These are phyloP conservation scores for Galleria mellonella DNA, from an alignment of 1,140 invertebrate species.

Conservation along the genomic window DNA sequence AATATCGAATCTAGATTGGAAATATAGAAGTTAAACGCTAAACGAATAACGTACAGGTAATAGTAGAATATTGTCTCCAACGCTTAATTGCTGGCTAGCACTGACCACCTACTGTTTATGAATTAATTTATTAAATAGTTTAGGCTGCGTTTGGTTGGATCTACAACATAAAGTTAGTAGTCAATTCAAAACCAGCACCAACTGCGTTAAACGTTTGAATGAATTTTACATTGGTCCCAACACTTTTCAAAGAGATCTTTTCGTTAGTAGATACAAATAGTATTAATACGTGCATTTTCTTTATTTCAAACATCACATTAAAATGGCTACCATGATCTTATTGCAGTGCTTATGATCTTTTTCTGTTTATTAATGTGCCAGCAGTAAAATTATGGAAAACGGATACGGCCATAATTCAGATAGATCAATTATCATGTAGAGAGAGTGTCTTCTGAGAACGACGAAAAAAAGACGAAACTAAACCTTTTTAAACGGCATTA, in stretches of 20 bases:
- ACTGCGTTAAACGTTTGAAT: constrained; percentile 6
- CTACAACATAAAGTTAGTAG: too few relatives aligned
- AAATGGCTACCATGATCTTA: not conserved
- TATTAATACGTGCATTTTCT: not conserved
- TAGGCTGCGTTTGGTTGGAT: too few relatives aligned
- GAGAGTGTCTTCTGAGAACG: too few relatives aligned
- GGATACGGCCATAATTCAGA: constrained; percentile 13
- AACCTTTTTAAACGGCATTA: too few relatives aligned
- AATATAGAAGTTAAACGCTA: too few relatives aligned
- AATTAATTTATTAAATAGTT: too few relatives aligned
- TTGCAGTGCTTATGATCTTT: not conserved
- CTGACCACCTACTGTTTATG: not conserved
- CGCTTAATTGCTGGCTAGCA: constrained; percentile 6
- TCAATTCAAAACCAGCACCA: not conserved
- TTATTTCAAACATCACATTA: not conserved
- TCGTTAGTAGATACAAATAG: constrained; percentile 5
- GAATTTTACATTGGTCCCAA: constrained; percentile 42
- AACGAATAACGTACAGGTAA: not conserved
- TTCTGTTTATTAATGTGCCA: constrained; percentile 11
- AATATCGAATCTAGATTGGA: not conserved
- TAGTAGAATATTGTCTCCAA: constrained; percentile 18
- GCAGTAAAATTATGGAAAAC: constrained; percentile 14
- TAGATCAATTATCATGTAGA: too few relatives aligned
- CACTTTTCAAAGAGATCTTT: constrained; percentile 28
- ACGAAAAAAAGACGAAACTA: too few relatives aligned